These are phyloP conservation scores for Helobdella robusta DNA, from an alignment of 2,888 invertebrate species.

Conservation along the genomic window DNA sequence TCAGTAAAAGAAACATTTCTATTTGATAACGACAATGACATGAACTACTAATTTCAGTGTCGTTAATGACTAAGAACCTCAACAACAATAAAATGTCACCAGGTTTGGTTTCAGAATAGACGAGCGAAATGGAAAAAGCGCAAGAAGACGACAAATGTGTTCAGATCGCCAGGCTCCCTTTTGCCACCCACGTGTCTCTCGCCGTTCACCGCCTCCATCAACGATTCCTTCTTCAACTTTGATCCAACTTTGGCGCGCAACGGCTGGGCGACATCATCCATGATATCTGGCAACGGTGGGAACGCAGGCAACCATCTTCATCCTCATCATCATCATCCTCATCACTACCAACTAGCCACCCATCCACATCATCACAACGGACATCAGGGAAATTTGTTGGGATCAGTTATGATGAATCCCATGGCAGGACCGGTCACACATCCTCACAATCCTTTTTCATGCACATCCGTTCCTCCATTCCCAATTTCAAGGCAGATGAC, in stretches of 20 bases:
- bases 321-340: too few species aligned
- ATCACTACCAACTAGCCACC: slow-evolving; percentile 7
- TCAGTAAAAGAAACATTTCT: too few species aligned
- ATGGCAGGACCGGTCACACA: too few species aligned
- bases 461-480: slow-evolving; percentile 18
- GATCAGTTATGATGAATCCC: too few species aligned
- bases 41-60: too few species aligned
- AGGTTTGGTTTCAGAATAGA: slow-evolving; percentile 98
- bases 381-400: slow-evolving; percentile 4
- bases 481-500: slow-evolving; percentile 17
- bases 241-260: slow-evolving; percentile 20
- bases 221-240: slow-evolving; percentile 59
- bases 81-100: slow-evolving; percentile 36
- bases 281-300: slow-evolving; percentile 15
- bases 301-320: slow-evolving; percentile 17
- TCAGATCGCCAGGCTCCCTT: slow-evolving; percentile 69
- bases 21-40: too few species aligned
- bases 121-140: slow-evolving; percentile 97
- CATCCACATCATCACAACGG: slow-evolving; percentile 18
- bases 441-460: slow-evolving; percentile 8
- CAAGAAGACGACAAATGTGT: slow-evolving; percentile 89
- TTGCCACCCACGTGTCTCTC: slow-evolving; percentile 85
- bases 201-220: slow-evolving; percentile 67
- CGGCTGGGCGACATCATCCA: slow-evolving; percentile 23
- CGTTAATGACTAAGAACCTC: too few species aligned